These are phyloP conservation scores for Eugnorisma glareosa DNA, from an alignment of 2,888 invertebrate species.

Conservation along the genomic window DNA sequence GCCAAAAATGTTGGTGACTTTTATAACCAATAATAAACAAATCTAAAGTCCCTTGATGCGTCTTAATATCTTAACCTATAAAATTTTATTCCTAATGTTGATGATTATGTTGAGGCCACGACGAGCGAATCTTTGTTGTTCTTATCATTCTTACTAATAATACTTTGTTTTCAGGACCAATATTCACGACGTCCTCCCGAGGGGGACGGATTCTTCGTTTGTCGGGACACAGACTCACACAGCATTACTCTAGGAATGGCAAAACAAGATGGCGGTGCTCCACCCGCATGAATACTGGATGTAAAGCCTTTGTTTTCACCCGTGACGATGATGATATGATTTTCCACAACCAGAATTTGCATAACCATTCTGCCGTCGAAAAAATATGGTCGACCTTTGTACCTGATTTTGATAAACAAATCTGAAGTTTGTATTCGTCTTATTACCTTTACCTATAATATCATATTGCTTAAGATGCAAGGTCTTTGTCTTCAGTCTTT, in stretches of 20 bases:
- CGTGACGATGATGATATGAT: not conserved
- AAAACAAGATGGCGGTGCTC: constrained; percentile 72
- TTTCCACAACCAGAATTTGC: not conserved
- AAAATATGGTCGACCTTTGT: not conserved
- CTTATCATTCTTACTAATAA: not conserved
- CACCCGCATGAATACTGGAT: constrained; percentile 44
- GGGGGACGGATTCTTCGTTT: constrained; percentile 25
- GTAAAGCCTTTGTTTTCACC: not conserved
- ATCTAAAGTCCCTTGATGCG: not conserved
- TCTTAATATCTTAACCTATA: not conserved
- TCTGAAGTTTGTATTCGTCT: not conserved
- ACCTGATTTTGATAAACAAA: not conserved
- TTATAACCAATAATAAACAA: constrained; percentile 2
- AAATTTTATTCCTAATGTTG: not conserved
- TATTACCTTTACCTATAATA: not conserved
- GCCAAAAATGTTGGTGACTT: not conserved
- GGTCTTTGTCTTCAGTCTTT: constrained; percentile 66
- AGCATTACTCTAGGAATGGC: constrained; percentile 65
- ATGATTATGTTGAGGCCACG: not conserved
- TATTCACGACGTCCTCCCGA: constrained; percentile 17
- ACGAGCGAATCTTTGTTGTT: not conserved
- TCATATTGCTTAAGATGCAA: constrained; percentile 45
- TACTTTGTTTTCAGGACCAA: constrained; percentile 18
- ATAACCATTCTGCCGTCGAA: not conserved
- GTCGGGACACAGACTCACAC: constrained; percentile 69